These are phyloP conservation scores for Orbicella faveolata DNA, from an alignment of 64 coral and sea anemone species.

Conservation along the genomic window DNA sequence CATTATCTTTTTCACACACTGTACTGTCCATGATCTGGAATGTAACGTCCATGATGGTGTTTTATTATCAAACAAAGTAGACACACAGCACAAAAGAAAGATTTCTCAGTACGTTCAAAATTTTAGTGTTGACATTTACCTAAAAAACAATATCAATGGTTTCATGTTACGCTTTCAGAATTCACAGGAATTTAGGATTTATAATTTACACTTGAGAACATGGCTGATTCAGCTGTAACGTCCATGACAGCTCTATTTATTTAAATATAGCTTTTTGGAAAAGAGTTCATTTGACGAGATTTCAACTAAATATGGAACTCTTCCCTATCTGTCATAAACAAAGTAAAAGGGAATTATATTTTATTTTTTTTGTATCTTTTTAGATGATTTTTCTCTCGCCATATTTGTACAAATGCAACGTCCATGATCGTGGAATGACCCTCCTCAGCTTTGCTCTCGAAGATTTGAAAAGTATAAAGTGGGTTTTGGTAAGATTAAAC, in stretches of 20 bases:
- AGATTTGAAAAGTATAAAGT: too few relatives aligned
- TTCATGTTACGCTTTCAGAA: constrained; percentile 9
- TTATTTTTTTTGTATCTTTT: neutral
- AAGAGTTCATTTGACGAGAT: neutral
- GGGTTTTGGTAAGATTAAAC: too few relatives aligned
- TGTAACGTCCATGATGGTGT: constrained; percentile 17
- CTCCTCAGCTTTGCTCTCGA: neutral
- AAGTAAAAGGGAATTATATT: constrained; percentile 5
- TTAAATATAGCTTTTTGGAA: neutral
- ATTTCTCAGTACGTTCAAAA: neutral
- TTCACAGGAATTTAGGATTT: neutral
- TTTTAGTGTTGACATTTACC: neutral
- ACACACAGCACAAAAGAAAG: constrained; percentile 13
- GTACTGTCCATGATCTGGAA: neutral
- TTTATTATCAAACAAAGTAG: constrained; percentile 1
- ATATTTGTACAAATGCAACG: constrained; percentile 7
- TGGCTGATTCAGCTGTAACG: constrained; percentile 1
- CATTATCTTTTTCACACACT: constrained; percentile 28
- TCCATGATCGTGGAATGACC: constrained; percentile 6
- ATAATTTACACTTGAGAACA: neutral
- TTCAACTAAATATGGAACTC: neutral
- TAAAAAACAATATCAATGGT: constrained; percentile 1
- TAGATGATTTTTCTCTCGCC: neutral
- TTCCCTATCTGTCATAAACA: neutral
- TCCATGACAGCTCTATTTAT: constrained; percentile 28